These are phyloP conservation scores for Orientallactaga sibirica DNA, from an alignment of 2,797 vertebrate species.

Conservation along the genomic window DNA sequence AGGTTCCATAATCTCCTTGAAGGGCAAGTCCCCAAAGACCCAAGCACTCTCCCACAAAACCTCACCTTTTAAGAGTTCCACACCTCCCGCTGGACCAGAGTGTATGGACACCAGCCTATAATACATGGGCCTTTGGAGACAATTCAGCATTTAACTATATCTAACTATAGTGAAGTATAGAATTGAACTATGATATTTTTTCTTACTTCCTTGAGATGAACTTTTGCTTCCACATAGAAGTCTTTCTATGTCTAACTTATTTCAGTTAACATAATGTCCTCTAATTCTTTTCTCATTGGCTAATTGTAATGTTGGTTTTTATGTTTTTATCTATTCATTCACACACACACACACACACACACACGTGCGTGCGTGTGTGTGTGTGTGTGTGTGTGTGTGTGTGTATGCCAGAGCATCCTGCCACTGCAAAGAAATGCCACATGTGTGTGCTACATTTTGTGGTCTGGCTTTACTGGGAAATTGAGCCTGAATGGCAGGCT, in stretches of 20 bases:
- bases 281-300: neutral
- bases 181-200: neutral
- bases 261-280: neutral
- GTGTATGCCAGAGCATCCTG: too few relatives aligned
- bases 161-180: neutral
- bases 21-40: neutral
- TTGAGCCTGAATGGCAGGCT: too few relatives aligned
- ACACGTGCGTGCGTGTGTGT: too few relatives aligned
- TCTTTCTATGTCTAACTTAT: neutral
- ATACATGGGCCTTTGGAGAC: neutral
- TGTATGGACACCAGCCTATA: neutral
- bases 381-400: too few relatives aligned
- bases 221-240: neutral
- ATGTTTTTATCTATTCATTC: too few relatives aligned
- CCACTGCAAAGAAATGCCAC: too few relatives aligned
- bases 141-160: neutral
- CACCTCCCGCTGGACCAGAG: neutral
- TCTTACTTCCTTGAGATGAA: neutral
- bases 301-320: neutral
- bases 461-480: too few relatives aligned
- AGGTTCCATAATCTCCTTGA: neutral
- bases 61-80: neutral
- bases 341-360: too few relatives aligned
- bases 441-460: too few relatives aligned
- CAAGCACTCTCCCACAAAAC: neutral